These are phyloP conservation scores for Amblyjoppa fuscipennis DNA, from an alignment of 2,888 invertebrate species.

Conservation along the genomic window DNA sequence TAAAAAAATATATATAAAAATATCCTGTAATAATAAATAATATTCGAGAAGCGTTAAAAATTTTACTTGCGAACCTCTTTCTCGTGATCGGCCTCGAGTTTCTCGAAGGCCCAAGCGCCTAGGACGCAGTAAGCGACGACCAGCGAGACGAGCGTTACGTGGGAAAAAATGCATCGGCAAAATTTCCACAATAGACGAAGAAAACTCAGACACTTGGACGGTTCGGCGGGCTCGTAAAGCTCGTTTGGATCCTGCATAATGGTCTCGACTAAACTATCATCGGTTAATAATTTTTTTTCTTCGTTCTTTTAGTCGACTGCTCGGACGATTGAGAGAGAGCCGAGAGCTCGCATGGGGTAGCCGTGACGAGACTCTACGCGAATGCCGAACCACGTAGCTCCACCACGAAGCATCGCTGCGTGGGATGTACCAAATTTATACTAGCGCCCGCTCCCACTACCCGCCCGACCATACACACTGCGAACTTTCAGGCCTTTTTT, in stretches of 20 bases:
- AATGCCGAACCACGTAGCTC: background rate
- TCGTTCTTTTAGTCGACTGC: background rate
- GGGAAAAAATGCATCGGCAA: conserved; percentile 91
- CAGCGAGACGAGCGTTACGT: conserved; percentile 94
- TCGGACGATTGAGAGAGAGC: background rate
- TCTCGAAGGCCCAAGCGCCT: conserved; percentile 94
- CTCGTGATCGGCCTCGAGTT: conserved; percentile 91
- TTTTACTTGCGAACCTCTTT: conserved; percentile 86
- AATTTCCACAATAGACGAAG: conserved; percentile 81
- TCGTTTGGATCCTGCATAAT: conserved; percentile 55
- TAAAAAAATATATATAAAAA: background rate
- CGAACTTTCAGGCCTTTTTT: background rate
- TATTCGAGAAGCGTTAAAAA: background rate
- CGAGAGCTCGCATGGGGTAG: background rate
- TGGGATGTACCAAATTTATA: conserved; percentile 77
- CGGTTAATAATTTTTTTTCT: background rate
- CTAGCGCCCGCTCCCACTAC: conserved; percentile 41
- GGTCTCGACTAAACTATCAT: background rate
- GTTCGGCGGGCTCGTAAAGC: conserved; percentile 74
- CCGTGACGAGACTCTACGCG: background rate
- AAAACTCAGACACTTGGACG: conserved; percentile 79
- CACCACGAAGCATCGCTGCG: conserved; percentile 51
- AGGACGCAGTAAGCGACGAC: conserved; percentile 96
- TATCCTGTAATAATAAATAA: background rate
- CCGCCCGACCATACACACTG: background rate